Conservation (phyloP, 2,797 vertebrate species). For the Botia almorhae region DNA sequence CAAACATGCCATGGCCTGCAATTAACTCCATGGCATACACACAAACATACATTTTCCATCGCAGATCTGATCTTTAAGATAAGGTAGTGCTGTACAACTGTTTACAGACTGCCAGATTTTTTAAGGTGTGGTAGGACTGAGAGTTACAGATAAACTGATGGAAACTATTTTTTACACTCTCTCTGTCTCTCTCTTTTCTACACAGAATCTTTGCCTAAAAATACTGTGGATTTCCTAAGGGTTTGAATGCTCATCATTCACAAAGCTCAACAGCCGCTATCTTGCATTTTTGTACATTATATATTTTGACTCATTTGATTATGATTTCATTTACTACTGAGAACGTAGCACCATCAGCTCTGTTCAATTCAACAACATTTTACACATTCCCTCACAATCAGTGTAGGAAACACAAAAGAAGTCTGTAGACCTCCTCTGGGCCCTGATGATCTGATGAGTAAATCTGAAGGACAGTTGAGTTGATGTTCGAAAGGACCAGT, state of each 20-base stretch:
- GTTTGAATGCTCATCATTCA: not conserved
- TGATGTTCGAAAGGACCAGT: not conserved
- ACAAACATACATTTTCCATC: slow-evolving; percentile 16
- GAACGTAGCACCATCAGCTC: no score
- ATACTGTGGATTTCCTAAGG: not conserved
- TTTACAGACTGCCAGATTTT: not conserved
- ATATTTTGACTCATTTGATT: not conserved
- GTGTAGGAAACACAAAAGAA: not conserved
- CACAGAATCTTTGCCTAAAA: not conserved
- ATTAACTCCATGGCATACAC: slow-evolving; percentile 13
- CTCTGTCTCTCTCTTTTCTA: not conserved
- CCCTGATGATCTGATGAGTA: not conserved
- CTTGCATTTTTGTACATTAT: not conserved
- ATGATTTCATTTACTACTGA: not conserved
- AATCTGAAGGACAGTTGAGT: not conserved
- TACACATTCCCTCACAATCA: no score
- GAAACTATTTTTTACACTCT: not conserved
- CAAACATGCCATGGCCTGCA: slow-evolving; percentile 36
- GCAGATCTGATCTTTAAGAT: slow-evolving; percentile 7
- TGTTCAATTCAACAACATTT: no score
- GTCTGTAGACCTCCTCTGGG: not conserved
- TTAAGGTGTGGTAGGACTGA: not conserved
- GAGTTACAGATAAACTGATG: no score
- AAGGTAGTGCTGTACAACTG: not conserved
- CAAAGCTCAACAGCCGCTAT: not conserved